Conservation (phyloP, 2,888 invertebrate genomes). For the Nephrotoma guestfalica region DNA sequence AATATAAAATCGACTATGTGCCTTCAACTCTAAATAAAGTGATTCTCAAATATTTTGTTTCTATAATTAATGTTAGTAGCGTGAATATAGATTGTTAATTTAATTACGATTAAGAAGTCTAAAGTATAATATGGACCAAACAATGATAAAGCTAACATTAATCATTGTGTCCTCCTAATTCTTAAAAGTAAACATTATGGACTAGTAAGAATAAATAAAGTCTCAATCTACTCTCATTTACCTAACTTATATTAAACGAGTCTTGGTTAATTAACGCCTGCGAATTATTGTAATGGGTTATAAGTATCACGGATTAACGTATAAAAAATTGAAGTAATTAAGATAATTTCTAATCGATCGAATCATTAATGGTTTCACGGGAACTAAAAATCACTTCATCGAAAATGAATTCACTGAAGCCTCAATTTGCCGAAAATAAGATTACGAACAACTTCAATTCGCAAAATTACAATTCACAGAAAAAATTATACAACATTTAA, state of each 20-base stretch:
- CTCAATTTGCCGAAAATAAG: no score
- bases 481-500: no score
- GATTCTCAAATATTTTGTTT: background rate
- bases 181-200: background rate
- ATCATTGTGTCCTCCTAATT: background rate
- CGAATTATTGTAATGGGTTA: background rate
- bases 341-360: no score
- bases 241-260: background rate
- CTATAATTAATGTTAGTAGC: background rate
- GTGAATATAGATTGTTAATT: background rate
- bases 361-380: no score
- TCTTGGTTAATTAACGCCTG: background rate
- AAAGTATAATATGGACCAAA: background rate
- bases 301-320: no score
- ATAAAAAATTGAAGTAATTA: no score
- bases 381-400: no score
- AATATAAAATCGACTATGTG: background rate
- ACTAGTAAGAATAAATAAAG: background rate
- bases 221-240: background rate
- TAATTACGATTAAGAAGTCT: background rate
- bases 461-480: no score
- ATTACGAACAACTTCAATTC: no score
- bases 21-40: background rate
- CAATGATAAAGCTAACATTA: background rate
- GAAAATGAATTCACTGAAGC: no score